Evolutionary conservation across 2,113 vertebrate genomes (phyloP).

Genomic region (Craseonycteris thonglongyai): DNA sequence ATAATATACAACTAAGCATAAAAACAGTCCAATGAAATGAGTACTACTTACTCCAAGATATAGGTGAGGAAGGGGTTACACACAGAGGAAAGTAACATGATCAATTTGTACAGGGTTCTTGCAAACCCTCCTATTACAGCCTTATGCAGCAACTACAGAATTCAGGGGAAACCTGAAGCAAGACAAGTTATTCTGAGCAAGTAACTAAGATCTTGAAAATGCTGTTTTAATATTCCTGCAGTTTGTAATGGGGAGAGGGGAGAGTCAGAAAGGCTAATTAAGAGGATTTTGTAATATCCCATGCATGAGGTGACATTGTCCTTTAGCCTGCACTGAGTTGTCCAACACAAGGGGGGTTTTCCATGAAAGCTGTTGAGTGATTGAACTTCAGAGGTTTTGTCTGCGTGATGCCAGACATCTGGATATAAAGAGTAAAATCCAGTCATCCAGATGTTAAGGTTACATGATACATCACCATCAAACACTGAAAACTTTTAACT

Average conservation of each 20-base stretch:
- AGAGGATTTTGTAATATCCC: not conserved
- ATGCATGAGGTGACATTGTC: not conserved
- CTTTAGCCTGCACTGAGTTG: not conserved
- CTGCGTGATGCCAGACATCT: conserved; percentile 39
- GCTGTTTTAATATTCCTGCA: not conserved
- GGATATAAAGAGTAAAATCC: not conserved
- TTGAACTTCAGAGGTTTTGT: not conserved
- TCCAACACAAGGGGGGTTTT: not conserved
- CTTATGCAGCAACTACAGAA: not conserved
- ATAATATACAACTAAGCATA: not conserved
- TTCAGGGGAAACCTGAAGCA: not conserved
- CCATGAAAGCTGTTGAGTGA: conserved; percentile 14
- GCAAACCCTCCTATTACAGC: not conserved
- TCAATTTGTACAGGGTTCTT: not conserved
- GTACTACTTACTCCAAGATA: not conserved
- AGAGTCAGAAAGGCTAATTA: not conserved
- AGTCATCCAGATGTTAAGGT: conserved; percentile 19
- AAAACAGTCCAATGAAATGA: not conserved
- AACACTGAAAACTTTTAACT: conserved; percentile 26
- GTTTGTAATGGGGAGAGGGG: not conserved
- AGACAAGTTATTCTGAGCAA: not conserved
- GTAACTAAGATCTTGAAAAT: not conserved
- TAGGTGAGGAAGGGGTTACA: not conserved
- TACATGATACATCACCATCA: not conserved
- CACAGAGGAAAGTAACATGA: not conserved